Conservation (phyloP, 2,113 vertebrate genomes). For the Bettongia penicillata region DNA sequence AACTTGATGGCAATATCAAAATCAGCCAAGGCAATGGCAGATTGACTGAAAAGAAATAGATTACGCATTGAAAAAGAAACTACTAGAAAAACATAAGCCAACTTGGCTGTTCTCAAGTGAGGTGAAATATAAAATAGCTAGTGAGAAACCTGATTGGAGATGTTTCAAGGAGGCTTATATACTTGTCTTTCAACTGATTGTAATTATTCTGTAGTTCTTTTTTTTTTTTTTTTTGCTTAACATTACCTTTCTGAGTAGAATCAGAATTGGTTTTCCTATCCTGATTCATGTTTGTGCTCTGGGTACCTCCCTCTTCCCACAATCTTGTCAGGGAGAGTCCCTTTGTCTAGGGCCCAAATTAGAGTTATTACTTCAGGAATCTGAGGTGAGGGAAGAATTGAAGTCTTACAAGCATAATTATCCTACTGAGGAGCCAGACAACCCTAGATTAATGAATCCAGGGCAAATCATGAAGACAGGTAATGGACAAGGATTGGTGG, state of each 20-base stretch:
- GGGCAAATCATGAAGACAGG: not conserved
- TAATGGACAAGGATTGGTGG: not conserved
- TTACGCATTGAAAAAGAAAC: not conserved
- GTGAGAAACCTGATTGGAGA: not conserved
- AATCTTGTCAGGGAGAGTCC: too few species aligned
- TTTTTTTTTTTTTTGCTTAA: not conserved
- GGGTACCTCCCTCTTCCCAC: too few species aligned
- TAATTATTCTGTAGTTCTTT: not conserved
- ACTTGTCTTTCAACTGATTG: not conserved
- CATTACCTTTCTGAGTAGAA: not conserved
- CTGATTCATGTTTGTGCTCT: too few species aligned
- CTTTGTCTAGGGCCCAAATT: too few species aligned
- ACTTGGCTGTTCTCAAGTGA: not conserved
- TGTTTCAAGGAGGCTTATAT: not conserved
- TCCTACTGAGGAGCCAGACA: too few species aligned
- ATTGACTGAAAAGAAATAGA: not conserved
- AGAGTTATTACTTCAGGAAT: too few species aligned
- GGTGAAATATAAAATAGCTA: not conserved
- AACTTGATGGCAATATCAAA: not conserved
- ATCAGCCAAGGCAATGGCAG: not conserved
- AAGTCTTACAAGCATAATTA: not conserved
- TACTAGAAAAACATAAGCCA: not conserved
- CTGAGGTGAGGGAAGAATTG: too few species aligned
- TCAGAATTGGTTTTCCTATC: too few species aligned
- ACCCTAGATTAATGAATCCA: not conserved